phyloP scores from a whole-genome alignment of 2,888 invertebrate species.

The Tenthredo distinguenda region DNA sequence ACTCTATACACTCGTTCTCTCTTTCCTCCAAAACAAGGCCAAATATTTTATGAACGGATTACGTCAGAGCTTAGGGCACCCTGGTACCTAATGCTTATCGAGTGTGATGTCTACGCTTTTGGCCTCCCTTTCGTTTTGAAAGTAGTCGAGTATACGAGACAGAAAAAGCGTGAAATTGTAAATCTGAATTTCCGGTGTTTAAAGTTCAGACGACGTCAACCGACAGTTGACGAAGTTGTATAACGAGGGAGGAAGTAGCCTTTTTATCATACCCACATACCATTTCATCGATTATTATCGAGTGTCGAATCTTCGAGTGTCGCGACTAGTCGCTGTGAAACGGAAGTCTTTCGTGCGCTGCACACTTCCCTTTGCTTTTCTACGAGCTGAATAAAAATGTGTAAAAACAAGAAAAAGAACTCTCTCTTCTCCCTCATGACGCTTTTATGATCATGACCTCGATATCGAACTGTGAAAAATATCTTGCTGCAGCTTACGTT shows the following conservation, averaged over 20 bases:
- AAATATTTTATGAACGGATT: constrained; percentile 13
- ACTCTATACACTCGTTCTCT: neutral
- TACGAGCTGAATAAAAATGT: neutral
- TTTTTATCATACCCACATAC: neutral
- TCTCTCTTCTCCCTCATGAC: neutral
- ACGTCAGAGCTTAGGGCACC: neutral
- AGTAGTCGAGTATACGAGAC: neutral
- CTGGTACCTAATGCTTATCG: neutral
- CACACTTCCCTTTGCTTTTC: constrained; percentile 3
- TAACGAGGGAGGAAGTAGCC: neutral
- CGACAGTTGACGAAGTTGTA: neutral
- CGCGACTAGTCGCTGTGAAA: neutral
- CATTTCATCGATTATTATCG: constrained; percentile 30
- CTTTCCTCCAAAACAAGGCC: neutral
- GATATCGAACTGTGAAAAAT: neutral
- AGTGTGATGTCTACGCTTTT: neutral
- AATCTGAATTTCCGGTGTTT: neutral
- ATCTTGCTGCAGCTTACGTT: neutral
- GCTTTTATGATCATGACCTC: neutral
- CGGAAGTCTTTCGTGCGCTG: constrained; percentile 11
- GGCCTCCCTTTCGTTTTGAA: neutral
- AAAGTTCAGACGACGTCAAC: neutral
- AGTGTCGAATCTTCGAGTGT: constrained; percentile 21
- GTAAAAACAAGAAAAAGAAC: neutral
- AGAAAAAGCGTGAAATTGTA: neutral